phyloP scores from a whole-genome alignment of 2,888 invertebrate genomes.

The Nesidiocoris tenuis region DNA sequence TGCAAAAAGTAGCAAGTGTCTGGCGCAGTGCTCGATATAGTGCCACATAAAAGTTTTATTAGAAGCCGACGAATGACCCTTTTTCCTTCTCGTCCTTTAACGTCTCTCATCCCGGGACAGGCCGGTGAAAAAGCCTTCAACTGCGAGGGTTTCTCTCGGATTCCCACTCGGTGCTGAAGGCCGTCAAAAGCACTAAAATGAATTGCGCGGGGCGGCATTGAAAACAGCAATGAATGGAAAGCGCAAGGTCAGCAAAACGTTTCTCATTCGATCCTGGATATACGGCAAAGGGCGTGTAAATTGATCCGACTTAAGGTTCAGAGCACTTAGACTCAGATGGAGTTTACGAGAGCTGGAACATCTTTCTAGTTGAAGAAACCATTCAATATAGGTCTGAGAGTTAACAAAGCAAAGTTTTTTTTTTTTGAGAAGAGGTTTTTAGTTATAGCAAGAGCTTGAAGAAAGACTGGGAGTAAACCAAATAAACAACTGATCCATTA shows the following conservation, averaged over 20 bases:
- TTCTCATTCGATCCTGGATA: not conserved
- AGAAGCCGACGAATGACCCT: not conserved
- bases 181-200: not conserved
- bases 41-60: not conserved
- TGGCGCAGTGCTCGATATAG: not conserved
- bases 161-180: not conserved
- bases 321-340: no score
- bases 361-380: no score
- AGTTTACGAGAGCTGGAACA: no score
- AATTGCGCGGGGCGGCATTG: not conserved
- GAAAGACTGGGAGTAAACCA: no score
- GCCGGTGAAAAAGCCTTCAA: not conserved
- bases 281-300: no score
- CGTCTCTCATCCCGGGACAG: not conserved
- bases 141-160: not conserved
- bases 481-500: no score
- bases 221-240: not conserved
- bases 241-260: not conserved
- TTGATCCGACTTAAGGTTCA: no score
- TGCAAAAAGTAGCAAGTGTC: no score
- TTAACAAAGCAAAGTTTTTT: no score
- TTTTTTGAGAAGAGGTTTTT: no score
- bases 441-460: no score
- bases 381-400: no score
- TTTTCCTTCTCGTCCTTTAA: not conserved